A percentile compares a stretch with the other conserved stretches of the same genome.
phyloP scores from a whole-genome alignment of 1,140 invertebrate species.

The Anoplolepis gracilipes region DNA sequence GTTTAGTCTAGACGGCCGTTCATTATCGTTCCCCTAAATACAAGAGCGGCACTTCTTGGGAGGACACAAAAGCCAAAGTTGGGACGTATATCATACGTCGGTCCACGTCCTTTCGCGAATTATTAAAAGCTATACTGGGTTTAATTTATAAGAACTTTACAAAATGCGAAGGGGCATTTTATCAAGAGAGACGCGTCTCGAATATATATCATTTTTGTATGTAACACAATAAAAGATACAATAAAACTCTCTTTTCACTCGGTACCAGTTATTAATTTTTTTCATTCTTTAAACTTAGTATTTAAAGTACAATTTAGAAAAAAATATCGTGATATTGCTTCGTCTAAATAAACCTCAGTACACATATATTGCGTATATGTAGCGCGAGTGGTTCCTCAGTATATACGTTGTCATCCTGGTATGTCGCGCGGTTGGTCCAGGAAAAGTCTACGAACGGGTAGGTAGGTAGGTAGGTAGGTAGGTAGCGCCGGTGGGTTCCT shows the following conservation, averaged over 20 bases:
- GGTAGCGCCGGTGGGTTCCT: slow-evolving; percentile 72
- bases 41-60: neutral
- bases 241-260: neutral
- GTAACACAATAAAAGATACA: too few relatives aligned
- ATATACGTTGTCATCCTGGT: slow-evolving; percentile 5
- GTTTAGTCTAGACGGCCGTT: slow-evolving; percentile 8
- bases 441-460: slow-evolving; percentile 70
- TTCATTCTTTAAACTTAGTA: neutral
- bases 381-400: neutral
- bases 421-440: slow-evolving; percentile 17
- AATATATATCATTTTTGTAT: neutral
- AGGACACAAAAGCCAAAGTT: slow-evolving; percentile 77
- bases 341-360: neutral
- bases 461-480: slow-evolving; percentile 50
- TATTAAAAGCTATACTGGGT: slow-evolving; percentile 84
- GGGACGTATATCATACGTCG: slow-evolving; percentile 78
- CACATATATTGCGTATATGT: neutral
- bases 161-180: slow-evolving; percentile 40
- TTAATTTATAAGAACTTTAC: slow-evolving; percentile 82
- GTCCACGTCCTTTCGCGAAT: slow-evolving; percentile 75
- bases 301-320: neutral
- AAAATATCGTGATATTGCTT: neutral
- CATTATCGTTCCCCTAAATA: slow-evolving; percentile 37
- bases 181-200: neutral
- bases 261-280: neutral